Conservation (phyloP, 2,113 vertebrate species). For the Trachemys scripta region DNA sequence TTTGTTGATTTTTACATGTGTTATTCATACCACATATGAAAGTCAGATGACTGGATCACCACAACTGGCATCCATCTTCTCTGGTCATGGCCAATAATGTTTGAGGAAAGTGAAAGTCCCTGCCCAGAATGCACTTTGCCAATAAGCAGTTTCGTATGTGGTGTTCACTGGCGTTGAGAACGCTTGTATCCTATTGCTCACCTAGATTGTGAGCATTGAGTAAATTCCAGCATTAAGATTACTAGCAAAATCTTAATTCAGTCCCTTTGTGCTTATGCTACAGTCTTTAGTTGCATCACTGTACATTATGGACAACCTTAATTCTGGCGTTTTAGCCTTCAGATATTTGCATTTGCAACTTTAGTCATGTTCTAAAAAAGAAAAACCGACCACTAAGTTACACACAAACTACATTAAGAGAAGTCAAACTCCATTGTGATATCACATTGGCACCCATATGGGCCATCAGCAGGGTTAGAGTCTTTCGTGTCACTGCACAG, state of each 20-base stretch:
- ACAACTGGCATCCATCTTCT: background rate
- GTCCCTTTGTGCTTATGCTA: too few relatives aligned
- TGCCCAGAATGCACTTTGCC: background rate
- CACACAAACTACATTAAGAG: too few relatives aligned
- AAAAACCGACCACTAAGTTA: too few relatives aligned
- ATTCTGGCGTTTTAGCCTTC: background rate
- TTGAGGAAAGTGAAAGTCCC: background rate
- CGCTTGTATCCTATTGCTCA: too few relatives aligned
- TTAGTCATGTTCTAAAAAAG: background rate
- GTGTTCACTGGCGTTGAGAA: background rate
- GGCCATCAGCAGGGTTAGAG: background rate
- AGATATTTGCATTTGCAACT: background rate
- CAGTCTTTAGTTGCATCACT: too few relatives aligned
- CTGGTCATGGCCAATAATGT: background rate
- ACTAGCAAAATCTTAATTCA: too few relatives aligned
- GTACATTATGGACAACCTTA: too few relatives aligned
- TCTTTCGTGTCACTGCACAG: background rate
- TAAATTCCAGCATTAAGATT: too few relatives aligned
- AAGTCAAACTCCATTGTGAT: background rate
- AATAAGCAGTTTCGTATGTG: too few relatives aligned
- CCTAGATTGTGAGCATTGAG: too few relatives aligned
- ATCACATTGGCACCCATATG: background rate
- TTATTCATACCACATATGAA: background rate
- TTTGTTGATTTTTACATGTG: too few relatives aligned
- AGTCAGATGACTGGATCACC: background rate